A percentile compares a stretch with the other conserved stretches of the same genome.
phyloP scores from a whole-genome alignment of 2,113 vertebrate genomes.

The Naja naja region DNA sequence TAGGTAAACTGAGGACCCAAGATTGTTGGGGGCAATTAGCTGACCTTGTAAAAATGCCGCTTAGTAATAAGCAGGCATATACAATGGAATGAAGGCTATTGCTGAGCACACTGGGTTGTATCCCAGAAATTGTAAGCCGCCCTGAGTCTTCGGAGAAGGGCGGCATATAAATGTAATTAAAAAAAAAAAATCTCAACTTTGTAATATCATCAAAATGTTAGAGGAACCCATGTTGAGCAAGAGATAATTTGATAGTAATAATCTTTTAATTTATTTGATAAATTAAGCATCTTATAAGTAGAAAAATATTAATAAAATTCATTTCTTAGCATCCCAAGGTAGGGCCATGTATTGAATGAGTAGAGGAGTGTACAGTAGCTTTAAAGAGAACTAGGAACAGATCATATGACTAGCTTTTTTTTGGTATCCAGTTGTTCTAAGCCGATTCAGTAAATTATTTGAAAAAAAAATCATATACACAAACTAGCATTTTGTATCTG shows the following conservation, averaged over 20 bases:
- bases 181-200: background rate
- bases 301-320: background rate
- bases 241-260: background rate
- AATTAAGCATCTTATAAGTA: background rate
- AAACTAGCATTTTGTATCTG: background rate
- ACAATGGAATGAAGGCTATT: too few species aligned
- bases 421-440: background rate
- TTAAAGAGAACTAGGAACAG: background rate
- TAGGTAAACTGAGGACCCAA: too few species aligned
- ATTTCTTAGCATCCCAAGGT: background rate
- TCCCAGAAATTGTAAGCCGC: too few species aligned
- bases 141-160: too few species aligned
- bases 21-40: too few species aligned
- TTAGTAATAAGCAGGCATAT: too few species aligned
- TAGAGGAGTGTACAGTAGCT: background rate
- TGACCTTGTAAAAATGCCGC: too few species aligned
- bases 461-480: background rate
- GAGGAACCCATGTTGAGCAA: background rate
- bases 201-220: background rate
- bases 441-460: background rate
- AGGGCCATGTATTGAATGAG: background rate
- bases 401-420: background rate
- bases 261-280: background rate
- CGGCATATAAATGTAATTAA: too few species aligned
- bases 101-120: too few species aligned